Evolutionary conservation across 2,113 vertebrate species (phyloP).

Genomic region (Balaenoptera acutorostrata): DNA sequence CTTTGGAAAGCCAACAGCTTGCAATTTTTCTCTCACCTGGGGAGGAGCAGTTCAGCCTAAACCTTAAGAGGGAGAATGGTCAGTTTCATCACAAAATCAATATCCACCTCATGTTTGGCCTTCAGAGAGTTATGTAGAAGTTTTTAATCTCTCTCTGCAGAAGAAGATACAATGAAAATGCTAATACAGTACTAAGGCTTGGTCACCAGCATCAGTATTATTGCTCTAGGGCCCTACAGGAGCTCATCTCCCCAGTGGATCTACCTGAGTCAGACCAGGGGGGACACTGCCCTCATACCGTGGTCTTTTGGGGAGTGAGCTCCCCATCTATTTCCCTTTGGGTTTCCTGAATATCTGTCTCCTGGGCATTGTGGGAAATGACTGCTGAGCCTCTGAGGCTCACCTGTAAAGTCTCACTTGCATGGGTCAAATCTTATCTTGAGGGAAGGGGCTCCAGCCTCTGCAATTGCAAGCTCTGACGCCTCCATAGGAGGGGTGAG

Average conservation of each 20-base stretch:
- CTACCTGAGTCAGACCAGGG: not conserved
- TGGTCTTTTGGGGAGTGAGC: not conserved
- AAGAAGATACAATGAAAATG: not conserved
- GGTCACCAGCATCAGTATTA: rapidly evolving
- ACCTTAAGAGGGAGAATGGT: not conserved
- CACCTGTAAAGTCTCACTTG: not conserved
- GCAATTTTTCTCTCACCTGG: not conserved
- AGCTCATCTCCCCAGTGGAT: not conserved
- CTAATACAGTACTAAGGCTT: too few relatives aligned
- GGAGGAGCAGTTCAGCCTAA: not conserved
- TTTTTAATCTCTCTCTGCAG: not conserved
- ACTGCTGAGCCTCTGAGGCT: not conserved
- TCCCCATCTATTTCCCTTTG: not conserved
- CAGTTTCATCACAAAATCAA: not conserved
- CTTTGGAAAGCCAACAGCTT: not conserved
- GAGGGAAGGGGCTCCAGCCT: not conserved
- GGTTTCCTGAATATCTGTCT: not conserved
- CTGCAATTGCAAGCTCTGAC: not conserved
- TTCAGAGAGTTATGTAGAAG: not conserved
- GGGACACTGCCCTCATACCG: not conserved
- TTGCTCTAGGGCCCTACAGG: not conserved
- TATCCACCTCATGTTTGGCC: not conserved
- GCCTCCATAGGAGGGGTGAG: not conserved
- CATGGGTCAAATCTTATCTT: not conserved
- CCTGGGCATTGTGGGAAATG: not conserved